phyloP scores from a whole-genome alignment of 1,140 invertebrate species.

The Lepidurus arcticus region DNA sequence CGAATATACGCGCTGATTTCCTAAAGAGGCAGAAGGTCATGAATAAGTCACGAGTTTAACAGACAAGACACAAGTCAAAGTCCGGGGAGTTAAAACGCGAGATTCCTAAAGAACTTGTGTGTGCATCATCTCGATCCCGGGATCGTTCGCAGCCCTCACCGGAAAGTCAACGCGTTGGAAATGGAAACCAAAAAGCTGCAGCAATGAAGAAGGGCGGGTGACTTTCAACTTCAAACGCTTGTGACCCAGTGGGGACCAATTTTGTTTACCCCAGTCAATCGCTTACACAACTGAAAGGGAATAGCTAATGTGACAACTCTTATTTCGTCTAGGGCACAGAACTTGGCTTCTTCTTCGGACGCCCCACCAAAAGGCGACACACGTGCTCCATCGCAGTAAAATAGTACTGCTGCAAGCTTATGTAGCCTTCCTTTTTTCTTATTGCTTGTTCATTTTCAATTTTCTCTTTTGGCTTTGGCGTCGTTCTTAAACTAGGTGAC shows the following conservation, averaged over 20 bases:
- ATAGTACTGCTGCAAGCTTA: too few species aligned
- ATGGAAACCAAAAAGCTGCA: background rate
- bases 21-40: background rate
- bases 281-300: background rate
- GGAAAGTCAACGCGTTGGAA: conserved; percentile 6
- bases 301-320: conserved; percentile 22
- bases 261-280: conserved; percentile 19
- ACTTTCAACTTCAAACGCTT: background rate
- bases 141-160: background rate
- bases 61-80: background rate
- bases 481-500: too few species aligned
- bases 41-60: conserved; percentile 12
- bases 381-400: too few species aligned
- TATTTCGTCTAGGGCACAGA: background rate
- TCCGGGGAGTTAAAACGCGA: background rate
- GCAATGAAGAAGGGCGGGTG: conserved; percentile 8
- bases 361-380: too few species aligned
- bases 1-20: conserved; percentile 8
- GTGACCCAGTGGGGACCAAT: conserved; percentile 6
- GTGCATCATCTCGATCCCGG: background rate
- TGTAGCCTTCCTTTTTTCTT: too few species aligned
- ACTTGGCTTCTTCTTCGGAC: background rate
- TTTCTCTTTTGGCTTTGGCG: too few species aligned
- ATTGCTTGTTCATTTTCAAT: too few species aligned
- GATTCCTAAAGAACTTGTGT: too few species aligned